Evolutionary conservation across 2,113 vertebrate species (phyloP).

Genomic region (Rostratula benghalensis): DNA sequence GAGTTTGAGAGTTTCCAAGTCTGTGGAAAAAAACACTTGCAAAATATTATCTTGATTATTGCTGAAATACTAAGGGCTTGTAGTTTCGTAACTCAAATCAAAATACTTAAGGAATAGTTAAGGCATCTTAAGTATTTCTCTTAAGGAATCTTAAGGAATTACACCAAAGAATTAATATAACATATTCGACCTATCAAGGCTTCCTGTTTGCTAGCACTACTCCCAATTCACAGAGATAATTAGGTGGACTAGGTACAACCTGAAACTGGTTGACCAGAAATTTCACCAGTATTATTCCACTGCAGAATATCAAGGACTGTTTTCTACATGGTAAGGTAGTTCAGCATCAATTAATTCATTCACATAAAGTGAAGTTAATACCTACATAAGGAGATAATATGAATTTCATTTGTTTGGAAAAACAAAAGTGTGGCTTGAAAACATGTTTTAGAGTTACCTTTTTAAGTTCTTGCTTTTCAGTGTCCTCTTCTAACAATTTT

Average conservation of each 20-base stretch:
- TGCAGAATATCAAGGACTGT: background rate
- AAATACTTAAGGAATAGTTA: background rate
- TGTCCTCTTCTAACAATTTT: conserved; percentile 70
- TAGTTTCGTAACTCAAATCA: background rate
- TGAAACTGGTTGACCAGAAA: background rate
- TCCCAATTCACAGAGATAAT: background rate
- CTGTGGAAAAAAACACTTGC: background rate
- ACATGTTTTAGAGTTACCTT: conserved; percentile 79
- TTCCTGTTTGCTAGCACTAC: background rate
- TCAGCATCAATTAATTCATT: background rate
- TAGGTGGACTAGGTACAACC: background rate
- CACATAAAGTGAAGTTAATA: background rate
- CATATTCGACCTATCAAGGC: background rate
- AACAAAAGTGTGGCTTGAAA: background rate
- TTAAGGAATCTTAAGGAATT: too few relatives aligned
- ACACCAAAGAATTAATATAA: background rate
- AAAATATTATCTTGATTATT: background rate
- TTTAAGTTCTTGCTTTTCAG: conserved; percentile 83
- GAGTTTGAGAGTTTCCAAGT: background rate
- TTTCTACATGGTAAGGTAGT: background rate
- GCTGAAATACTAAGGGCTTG: background rate
- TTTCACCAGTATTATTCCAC: background rate
- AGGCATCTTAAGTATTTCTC: background rate
- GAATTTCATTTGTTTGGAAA: background rate
- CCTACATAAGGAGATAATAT: background rate